These are phyloP conservation scores for Drosophila seguyi DNA, from an alignment of 1,140 invertebrate species.

Conservation along the genomic window DNA sequence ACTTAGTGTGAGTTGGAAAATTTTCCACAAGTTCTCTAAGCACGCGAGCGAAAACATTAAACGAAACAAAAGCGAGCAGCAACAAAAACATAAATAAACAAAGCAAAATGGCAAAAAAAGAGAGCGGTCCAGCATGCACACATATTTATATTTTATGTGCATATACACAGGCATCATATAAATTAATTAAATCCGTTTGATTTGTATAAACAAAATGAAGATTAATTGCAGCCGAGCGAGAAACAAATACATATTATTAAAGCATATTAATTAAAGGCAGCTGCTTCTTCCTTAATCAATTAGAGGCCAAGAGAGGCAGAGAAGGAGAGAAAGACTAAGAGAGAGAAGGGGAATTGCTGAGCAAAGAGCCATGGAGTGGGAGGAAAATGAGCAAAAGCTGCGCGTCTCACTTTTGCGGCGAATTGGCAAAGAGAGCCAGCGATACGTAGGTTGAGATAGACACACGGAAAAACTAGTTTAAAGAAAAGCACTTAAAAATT, in stretches of 20 bases:
- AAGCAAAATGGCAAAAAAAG: constrained; percentile 30
- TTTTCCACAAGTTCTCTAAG: constrained; percentile 67
- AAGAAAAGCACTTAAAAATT: background rate
- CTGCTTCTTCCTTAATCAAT: constrained; percentile 24
- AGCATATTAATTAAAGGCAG: constrained; percentile 51
- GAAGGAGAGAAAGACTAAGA: constrained; percentile 1
- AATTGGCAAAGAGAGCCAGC: constrained; percentile 44
- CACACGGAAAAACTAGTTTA: constrained; percentile 15
- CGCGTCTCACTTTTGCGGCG: constrained; percentile 70
- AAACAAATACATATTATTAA: constrained; percentile 35
- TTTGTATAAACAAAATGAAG: constrained; percentile 52
- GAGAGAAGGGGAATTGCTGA: background rate
- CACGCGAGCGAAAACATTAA: constrained; percentile 51
- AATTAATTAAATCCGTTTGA: constrained; percentile 60
- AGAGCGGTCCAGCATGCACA: constrained; percentile 2
- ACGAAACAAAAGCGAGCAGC: constrained; percentile 38
- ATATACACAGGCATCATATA: constrained; percentile 17
- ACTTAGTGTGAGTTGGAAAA: constrained; percentile 75
- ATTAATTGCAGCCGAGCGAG: constrained; percentile 38
- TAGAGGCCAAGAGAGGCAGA: constrained; percentile 13
- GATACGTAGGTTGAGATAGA: background rate
- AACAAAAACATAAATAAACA: constrained; percentile 72
- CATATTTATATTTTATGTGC: constrained; percentile 4
- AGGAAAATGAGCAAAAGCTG: constrained; percentile 42
- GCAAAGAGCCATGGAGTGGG: constrained; percentile 46